Percentiles rank a stretch among this genome's conserved stretches.
Evolutionary conservation across 2,113 vertebrate species (phyloP).

Genomic region (Macrotus californicus): DNA sequence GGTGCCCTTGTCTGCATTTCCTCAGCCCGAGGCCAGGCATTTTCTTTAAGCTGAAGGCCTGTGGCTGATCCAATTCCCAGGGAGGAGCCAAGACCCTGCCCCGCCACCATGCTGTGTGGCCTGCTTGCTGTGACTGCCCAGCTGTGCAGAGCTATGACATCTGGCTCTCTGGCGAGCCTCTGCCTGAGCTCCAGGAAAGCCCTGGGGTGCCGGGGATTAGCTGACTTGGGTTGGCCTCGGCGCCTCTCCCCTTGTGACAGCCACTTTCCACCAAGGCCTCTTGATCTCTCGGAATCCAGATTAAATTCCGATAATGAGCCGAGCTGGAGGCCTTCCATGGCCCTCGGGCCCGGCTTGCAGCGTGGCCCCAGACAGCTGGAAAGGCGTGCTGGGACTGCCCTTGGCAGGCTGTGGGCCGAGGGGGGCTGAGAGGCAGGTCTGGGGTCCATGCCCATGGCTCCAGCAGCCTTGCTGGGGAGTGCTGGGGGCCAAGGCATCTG

Average conservation of each 20-base stretch:
- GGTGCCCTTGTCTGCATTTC: not conserved
- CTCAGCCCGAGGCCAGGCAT: accelerated
- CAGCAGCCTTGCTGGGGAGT: not conserved
- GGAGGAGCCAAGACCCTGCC: not conserved
- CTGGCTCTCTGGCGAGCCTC: constrained; percentile 49
- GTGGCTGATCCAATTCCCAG: not conserved
- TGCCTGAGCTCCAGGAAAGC: constrained; percentile 37
- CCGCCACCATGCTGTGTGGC: accelerated
- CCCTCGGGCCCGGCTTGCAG: not conserved
- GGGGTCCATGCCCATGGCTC: not conserved
- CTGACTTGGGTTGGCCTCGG: constrained; percentile 18
- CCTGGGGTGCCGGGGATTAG: constrained; percentile 67
- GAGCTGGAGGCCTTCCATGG: constrained; percentile 34
- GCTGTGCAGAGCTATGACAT: constrained; percentile 46
- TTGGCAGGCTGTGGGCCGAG: not conserved
- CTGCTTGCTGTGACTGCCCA: not conserved
- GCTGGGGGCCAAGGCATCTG: accelerated
- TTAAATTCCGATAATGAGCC: constrained; percentile 62
- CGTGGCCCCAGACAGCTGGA: not conserved
- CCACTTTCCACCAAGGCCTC: constrained; percentile 67
- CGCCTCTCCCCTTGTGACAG: constrained; percentile 61
- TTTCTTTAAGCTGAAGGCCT: not conserved
- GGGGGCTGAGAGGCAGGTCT: not conserved
- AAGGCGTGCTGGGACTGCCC: not conserved
- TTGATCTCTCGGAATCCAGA: constrained; percentile 67